Percentiles rank a stretch among this genome's conserved stretches.
Evolutionary conservation across 2,888 invertebrate genomes (phyloP).

Genomic region (Parnassius orleans): DNA sequence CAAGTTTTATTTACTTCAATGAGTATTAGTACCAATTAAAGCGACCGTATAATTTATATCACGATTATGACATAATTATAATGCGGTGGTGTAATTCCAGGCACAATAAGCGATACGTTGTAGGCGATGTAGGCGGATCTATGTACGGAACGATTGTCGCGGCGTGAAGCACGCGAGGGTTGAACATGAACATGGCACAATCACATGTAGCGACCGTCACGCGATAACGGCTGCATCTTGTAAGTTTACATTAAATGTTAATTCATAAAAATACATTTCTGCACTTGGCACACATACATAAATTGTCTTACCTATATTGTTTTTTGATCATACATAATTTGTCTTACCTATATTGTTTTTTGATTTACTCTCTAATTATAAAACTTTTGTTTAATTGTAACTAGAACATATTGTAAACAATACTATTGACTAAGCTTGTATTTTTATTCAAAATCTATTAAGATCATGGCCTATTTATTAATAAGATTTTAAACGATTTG

Average conservation of each 20-base stretch:
- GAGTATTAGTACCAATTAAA: too few relatives aligned
- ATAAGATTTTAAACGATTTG: slow-evolving; percentile 8
- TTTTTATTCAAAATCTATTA: too few relatives aligned
- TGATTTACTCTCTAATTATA: too few relatives aligned
- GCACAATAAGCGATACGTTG: slow-evolving; percentile 4
- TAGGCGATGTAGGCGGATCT: slow-evolving; percentile 50
- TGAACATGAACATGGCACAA: background rate
- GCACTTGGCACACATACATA: too few relatives aligned
- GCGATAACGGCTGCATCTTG: slow-evolving; percentile 1
- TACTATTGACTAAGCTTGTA: too few relatives aligned
- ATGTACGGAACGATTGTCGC: slow-evolving; percentile 52
- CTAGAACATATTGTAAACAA: too few relatives aligned
- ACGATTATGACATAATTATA: background rate
- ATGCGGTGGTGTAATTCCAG: slow-evolving; percentile 10
- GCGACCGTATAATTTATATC: too few relatives aligned
- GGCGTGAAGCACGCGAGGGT: slow-evolving; percentile 62
- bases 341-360: too few relatives aligned
- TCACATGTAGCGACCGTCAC: background rate
- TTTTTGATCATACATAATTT: too few relatives aligned
- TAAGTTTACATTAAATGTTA: slow-evolving; percentile 2
- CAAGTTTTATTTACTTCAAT: too few relatives aligned
- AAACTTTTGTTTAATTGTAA: too few relatives aligned
- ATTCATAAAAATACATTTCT: background rate
- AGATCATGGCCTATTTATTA: background rate
- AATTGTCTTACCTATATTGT: too few relatives aligned